Evolutionary conservation across 2,797 vertebrate genomes (phyloP), one percentile per base, ranked within the genome.

Genomic region (Moxostoma hubbsi): DNA sequence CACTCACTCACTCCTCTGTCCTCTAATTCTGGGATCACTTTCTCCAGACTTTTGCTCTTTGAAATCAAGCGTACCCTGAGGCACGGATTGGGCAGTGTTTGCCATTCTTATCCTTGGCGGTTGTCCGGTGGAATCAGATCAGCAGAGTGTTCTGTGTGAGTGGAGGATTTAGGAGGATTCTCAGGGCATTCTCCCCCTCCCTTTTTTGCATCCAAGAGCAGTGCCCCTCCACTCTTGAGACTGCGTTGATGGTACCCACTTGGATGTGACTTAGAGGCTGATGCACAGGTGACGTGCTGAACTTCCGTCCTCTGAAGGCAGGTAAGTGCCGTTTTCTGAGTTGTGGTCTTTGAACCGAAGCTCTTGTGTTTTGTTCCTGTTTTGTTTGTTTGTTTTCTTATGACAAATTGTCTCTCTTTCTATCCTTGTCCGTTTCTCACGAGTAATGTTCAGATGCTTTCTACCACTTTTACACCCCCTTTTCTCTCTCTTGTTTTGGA

Each of bases 221-320:
- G 76, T 80, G 57, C 81, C 63, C 66, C 84, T 83, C 84, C 83
- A 54, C 75, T 79, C 75, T 82, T 84, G 83, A 84, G 80, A 70
- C 82, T 73, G 86, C 73, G 88, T 90, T 88, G 90, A 93, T 91
- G 90, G 82, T 91, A 86, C 89, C 88, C 85, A 83, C 84, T 88
- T 93, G 90, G 88, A 93, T 93, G 92, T 91, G 85, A 88, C 85
- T 66, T 88, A 88, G 85, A 90, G 83, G 88, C 88, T 89, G 90
- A 90, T 92, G 91, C 86, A 92, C 87, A 85, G 85, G 80, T 89
- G 86, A 88, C 88, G 89, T 86, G 90, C 90, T 93, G 81, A 87
- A 91, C 90, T 92, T 89, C 84, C 87, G 81, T 89, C 88, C 89
- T 86, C 86, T 92, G 86, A 90, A 88, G 89, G 83, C 91, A 95